These are phyloP conservation scores for Xiphias gladius DNA, from an alignment of 2,113 vertebrate genomes.

Conservation along the genomic window DNA sequence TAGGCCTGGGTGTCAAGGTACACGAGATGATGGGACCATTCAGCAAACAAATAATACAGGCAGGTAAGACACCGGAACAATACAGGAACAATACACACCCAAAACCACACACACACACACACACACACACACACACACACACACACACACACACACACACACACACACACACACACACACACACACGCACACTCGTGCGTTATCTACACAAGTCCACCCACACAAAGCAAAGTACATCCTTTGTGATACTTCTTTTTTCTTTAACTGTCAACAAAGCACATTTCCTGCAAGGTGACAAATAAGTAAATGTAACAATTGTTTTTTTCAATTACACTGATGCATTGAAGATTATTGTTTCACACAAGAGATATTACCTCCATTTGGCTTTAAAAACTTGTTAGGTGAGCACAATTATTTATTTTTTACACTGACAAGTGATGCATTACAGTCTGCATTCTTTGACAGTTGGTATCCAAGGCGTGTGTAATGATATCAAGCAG, in stretches of 20 bases:
- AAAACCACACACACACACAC: slow-evolving; percentile 8
- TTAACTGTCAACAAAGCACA: slow-evolving; percentile 50
- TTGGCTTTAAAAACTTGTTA: slow-evolving; percentile 66
- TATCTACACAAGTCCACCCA: slow-evolving; percentile 43
- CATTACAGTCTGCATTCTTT: slow-evolving; percentile 47
- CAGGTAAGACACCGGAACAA: slow-evolving; percentile 42
- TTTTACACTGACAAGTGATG: slow-evolving; percentile 60
- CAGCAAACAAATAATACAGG: slow-evolving; percentile 47
- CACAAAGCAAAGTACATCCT: slow-evolving; percentile 59
- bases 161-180: slow-evolving; percentile 26
- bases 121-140: slow-evolving; percentile 30
- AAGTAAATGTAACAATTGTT: slow-evolving; percentile 50
- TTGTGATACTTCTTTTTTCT: slow-evolving; percentile 35
- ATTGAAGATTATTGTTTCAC: slow-evolving; percentile 66
- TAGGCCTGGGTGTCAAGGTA: slow-evolving; percentile 27
- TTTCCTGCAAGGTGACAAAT: slow-evolving; percentile 63
- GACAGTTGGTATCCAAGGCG: slow-evolving; percentile 47
- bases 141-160: slow-evolving; percentile 8
- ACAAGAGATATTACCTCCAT: slow-evolving; percentile 59
- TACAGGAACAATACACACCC: slow-evolving; percentile 19
- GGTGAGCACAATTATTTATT: slow-evolving; percentile 68
- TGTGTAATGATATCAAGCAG: slow-evolving; percentile 54
- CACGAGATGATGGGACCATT: slow-evolving; percentile 27
- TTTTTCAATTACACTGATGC: slow-evolving; percentile 60
- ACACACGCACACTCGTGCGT: slow-evolving; percentile 13